A percentile compares a stretch with the other conserved stretches of the same genome.
These are phyloP conservation scores for Apomyelois bistriatella DNA, from an alignment of 2,888 invertebrate species.

Conservation along the genomic window DNA sequence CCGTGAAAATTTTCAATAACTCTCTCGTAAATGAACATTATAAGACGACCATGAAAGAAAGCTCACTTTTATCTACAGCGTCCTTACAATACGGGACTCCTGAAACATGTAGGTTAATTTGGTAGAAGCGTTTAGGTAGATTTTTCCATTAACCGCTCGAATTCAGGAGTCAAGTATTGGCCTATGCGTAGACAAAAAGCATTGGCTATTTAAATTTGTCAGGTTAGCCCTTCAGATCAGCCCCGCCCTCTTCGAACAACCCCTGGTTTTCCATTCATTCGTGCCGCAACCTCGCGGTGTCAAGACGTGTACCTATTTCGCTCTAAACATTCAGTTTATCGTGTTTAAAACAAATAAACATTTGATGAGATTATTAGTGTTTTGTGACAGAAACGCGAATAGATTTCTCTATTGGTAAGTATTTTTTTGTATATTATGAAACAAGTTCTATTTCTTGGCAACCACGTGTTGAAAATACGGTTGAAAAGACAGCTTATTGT, in stretches of 20 bases:
- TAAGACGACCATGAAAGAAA: constrained; percentile 20
- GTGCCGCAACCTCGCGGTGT: constrained; percentile 39
- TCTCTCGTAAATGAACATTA: constrained; percentile 22
- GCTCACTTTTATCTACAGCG: constrained; percentile 16
- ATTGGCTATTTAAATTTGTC: constrained; percentile 32
- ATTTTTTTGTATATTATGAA: background rate
- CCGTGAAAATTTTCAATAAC: constrained; percentile 37
- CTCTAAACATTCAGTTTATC: constrained; percentile 28
- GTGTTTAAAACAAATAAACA: constrained; percentile 57
- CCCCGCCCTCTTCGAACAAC: constrained; percentile 62
- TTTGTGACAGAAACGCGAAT: constrained; percentile 17
- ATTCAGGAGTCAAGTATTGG: constrained; percentile 23
- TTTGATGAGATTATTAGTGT: constrained; percentile 24
- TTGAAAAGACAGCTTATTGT: constrained; percentile 14
- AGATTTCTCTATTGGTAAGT: constrained; percentile 15
- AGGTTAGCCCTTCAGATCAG: constrained; percentile 39
- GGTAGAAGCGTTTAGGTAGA: constrained; percentile 28
- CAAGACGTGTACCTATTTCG: constrained; percentile 28
- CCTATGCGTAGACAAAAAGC: constrained; percentile 15
- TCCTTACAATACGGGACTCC: constrained; percentile 25
- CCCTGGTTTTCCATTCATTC: constrained; percentile 72
- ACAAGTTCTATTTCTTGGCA: background rate
- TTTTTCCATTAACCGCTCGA: constrained; percentile 48
- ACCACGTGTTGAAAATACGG: constrained; percentile 15
- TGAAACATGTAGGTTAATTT: constrained; percentile 30